Evolutionary conservation across 2,113 vertebrate species (phyloP).

Genomic region (Todiramphus saurophagus): DNA sequence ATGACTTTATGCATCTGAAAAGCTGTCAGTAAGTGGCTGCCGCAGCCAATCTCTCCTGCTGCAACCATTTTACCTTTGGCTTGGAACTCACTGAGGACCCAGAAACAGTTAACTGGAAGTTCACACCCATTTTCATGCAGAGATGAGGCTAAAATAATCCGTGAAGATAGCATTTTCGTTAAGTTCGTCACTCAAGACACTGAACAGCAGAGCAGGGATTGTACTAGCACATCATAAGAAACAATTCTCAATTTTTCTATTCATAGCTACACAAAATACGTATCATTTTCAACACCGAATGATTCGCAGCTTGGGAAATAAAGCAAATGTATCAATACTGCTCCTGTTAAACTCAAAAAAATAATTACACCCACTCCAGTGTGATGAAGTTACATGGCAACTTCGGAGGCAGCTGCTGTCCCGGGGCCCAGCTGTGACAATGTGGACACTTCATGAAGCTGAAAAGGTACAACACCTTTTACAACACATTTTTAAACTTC

Average conservation of each 20-base stretch:
- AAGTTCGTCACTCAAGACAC: background rate
- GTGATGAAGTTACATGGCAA: background rate
- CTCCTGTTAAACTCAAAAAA: background rate
- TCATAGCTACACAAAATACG: background rate
- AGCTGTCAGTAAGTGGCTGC: background rate
- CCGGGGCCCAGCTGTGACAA: background rate
- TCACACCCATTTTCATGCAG: background rate
- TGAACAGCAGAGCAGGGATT: background rate
- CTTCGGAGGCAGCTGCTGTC: background rate
- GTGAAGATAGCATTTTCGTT: background rate
- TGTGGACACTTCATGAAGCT: background rate
- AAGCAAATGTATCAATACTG: background rate
- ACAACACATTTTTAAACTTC: background rate
- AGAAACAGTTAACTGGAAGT: background rate
- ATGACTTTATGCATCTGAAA: background rate
- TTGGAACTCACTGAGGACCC: slow-evolving; percentile 3
- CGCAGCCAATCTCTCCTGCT: background rate
- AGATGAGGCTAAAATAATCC: background rate
- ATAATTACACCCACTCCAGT: background rate
- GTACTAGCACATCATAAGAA: background rate
- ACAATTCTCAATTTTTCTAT: background rate
- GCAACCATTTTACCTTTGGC: background rate
- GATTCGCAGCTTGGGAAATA: background rate
- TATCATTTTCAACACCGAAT: background rate
- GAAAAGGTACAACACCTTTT: background rate